Conservation (phyloP, 2,113 vertebrate species). For the Lagenorhynchus albirostris region DNA sequence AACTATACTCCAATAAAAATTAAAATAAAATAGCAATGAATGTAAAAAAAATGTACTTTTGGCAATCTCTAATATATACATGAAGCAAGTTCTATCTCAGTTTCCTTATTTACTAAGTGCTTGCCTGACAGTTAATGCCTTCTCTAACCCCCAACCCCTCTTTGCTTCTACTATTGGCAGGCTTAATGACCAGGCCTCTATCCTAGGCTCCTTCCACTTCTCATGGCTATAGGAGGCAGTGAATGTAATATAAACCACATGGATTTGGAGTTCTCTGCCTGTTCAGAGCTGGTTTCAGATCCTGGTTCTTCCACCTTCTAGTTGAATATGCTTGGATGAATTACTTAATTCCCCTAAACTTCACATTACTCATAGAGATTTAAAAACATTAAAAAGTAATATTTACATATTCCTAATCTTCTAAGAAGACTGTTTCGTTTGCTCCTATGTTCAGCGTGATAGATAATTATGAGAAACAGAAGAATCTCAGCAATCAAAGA, state of each 20-base stretch:
- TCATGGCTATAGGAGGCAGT: not conserved
- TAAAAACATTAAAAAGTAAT: not conserved
- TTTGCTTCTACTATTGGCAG: not conserved
- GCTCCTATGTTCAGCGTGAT: not conserved
- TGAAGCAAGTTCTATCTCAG: not conserved
- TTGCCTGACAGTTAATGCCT: not conserved
- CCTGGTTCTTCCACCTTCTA: not conserved
- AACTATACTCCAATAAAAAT: not conserved
- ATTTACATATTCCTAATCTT: not conserved
- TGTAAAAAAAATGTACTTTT: not conserved
- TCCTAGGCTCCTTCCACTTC: not conserved
- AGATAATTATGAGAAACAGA: not conserved
- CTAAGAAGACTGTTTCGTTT: not conserved
- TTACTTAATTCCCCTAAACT: not conserved
- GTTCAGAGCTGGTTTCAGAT: not conserved
- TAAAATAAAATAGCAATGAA: not conserved
- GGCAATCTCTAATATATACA: not conserved
- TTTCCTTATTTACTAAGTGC: not conserved
- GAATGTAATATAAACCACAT: accelerated
- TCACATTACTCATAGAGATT: not conserved
- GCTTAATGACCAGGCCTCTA: not conserved
- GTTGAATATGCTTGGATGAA: not conserved
- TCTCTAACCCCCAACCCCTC: not conserved
- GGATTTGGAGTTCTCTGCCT: not conserved
- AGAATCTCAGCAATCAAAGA: not conserved